A percentile compares a stretch with the other conserved stretches of the same genome.
Evolutionary conservation across 2,113 vertebrate species (phyloP).

Genomic region (Tachysurus vachellii): DNA sequence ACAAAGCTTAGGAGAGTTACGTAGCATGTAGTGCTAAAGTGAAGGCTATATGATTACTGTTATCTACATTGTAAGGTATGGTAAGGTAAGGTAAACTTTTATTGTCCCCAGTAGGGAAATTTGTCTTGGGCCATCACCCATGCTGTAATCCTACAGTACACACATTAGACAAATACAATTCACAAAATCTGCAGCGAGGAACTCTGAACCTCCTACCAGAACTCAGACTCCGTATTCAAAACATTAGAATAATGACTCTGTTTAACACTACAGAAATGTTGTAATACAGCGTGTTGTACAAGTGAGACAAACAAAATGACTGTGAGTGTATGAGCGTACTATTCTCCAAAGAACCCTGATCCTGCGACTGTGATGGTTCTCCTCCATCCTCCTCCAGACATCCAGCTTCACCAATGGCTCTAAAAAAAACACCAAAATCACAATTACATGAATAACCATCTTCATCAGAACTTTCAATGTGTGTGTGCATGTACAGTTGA

Average conservation of each 20-base stretch:
- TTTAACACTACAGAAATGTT: neutral
- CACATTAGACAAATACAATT: no score
- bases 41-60: no score
- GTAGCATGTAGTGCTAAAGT: no score
- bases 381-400: constrained; percentile 63
- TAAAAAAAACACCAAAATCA: constrained; percentile 33
- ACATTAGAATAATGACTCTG: neutral
- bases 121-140: no score
- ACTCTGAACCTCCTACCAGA: no score
- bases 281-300: neutral
- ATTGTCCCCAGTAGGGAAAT: no score
- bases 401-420: constrained; percentile 60
- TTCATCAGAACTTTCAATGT: neutral
- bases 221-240: no score
- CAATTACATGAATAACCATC: neutral
- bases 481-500: neutral
- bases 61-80: no score
- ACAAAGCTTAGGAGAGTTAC: neutral
- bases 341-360: constrained; percentile 63
- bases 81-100: no score
- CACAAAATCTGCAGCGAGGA: no score
- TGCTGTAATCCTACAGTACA: no score
- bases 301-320: neutral
- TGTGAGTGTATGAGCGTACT: constrained; percentile 49
- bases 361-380: constrained; percentile 18